These are phyloP conservation scores for Spermophilus dauricus DNA, from an alignment of 2,113 vertebrate species.

Conservation along the genomic window DNA sequence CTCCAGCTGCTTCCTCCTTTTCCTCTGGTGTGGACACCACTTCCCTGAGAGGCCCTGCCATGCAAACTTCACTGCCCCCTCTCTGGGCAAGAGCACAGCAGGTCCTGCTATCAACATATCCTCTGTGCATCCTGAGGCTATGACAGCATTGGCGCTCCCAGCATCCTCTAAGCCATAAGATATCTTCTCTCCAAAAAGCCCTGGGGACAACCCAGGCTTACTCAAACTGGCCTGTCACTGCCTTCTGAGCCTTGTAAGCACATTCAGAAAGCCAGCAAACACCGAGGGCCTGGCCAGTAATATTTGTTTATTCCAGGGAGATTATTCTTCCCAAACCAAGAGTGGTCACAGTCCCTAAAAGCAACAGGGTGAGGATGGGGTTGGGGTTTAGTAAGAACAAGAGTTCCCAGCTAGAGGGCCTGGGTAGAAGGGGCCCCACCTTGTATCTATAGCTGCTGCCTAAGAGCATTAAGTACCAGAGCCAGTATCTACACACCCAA, in stretches of 20 bases:
- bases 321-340: background rate
- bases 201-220: background rate
- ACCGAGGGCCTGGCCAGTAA: background rate
- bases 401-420: background rate
- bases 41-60: conserved; percentile 66
- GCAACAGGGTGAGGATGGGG: background rate
- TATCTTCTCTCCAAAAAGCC: background rate
- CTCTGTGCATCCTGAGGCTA: background rate
- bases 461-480: background rate
- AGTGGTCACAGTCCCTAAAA: background rate
- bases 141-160: background rate
- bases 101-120: background rate
- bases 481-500: background rate
- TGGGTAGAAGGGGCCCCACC: conserved; percentile 24
- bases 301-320: background rate
- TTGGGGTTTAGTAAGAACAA: conserved; percentile 56
- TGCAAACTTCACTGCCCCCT: background rate
- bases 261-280: background rate
- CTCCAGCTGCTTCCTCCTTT: conserved; percentile 84
- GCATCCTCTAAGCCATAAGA: background rate
- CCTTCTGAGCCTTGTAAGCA: background rate
- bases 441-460: conserved; percentile 21
- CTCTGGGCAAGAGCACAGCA: background rate
- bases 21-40: conserved; percentile 77
- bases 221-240: background rate